phyloP scores from a whole-genome alignment of 2,888 invertebrate species.

The Minunthozetes semirufus region DNA sequence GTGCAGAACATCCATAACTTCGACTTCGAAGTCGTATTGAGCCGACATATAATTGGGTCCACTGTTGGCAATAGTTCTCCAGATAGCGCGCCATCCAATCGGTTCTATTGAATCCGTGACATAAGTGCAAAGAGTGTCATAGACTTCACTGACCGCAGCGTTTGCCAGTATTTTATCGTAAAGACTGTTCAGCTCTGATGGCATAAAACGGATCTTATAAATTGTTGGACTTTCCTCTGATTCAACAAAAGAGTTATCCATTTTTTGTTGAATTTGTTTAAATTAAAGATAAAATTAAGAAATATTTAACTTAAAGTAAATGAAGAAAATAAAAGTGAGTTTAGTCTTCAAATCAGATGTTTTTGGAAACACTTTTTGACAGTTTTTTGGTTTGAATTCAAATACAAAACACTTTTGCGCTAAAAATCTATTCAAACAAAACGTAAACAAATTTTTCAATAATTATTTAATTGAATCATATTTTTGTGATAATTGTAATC shows the following conservation, averaged over 20 bases:
- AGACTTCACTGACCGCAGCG: conserved; percentile 33
- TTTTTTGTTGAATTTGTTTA: too few relatives aligned
- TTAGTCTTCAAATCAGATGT: background rate
- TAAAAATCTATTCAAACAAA: background rate
- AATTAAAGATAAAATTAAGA: too few relatives aligned
- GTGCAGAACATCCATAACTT: conserved; percentile 40
- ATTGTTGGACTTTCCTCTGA: conserved; percentile 20
- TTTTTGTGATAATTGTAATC: too few relatives aligned
- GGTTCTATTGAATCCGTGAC: conserved; percentile 40
- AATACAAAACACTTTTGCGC: background rate
- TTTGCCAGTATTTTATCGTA: conserved; percentile 34
- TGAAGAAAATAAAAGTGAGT: too few relatives aligned
- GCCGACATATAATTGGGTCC: background rate
- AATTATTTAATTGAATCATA: background rate
- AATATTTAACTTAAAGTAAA: too few relatives aligned
- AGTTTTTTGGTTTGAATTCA: conserved; percentile 9
- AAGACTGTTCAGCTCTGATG: conserved; percentile 12
- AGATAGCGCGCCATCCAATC: conserved; percentile 42
- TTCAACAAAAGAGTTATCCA: background rate
- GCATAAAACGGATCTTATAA: conserved; percentile 33
- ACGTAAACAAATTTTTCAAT: background rate
- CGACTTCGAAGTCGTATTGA: conserved; percentile 40
- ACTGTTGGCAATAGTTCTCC: conserved; percentile 36
- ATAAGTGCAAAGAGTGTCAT: conserved; percentile 36
- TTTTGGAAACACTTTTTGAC: conserved; percentile 5